Evolutionary conservation across 2,797 vertebrate genomes (phyloP).

Genomic region (Phylloscopus collybita): DNA sequence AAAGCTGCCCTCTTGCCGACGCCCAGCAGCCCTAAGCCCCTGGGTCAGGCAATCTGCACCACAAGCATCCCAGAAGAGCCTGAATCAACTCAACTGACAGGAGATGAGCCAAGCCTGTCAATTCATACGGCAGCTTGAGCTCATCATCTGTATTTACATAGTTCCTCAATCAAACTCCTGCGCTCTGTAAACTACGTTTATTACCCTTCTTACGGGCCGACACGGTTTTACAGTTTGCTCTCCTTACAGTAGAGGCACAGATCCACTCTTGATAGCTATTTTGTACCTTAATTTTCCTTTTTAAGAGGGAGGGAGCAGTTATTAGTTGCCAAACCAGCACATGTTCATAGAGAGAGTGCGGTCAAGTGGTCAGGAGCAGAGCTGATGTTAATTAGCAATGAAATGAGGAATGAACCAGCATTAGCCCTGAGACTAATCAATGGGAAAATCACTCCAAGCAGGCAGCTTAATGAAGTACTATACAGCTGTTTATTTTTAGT

Average conservation of each 20-base stretch:
- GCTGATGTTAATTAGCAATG: conserved; percentile 92
- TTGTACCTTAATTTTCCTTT: conserved; percentile 58
- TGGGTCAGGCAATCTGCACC: conserved; percentile 50
- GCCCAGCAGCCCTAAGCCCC: not conserved
- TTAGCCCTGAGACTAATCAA: conserved; percentile 96
- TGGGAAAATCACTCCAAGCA: conserved; percentile 93
- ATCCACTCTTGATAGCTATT: conserved; percentile 27
- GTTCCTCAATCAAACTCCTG: conserved; percentile 49
- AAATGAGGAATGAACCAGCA: conserved; percentile 91
- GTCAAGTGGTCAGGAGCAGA: conserved; percentile 88
- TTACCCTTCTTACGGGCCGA: not conserved
- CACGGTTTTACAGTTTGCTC: conserved; percentile 58
- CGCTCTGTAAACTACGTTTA: conserved; percentile 33
- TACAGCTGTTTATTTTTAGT: conserved; percentile 89
- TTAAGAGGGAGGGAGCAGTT: conserved; percentile 46
- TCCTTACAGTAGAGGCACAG: conserved; percentile 33
- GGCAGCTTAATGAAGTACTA: conserved; percentile 86
- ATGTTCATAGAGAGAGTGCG: conserved; percentile 77
- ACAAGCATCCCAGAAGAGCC: conserved; percentile 44
- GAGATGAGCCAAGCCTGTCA: conserved; percentile 26
- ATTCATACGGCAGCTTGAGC: conserved; percentile 27
- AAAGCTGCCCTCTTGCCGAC: not conserved
- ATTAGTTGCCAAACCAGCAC: conserved; percentile 76
- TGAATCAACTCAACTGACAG: conserved; percentile 36
- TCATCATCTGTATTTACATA: conserved; percentile 49